Conservation (phyloP, 2,888 invertebrate species). For the Hybos culiciformis region DNA sequence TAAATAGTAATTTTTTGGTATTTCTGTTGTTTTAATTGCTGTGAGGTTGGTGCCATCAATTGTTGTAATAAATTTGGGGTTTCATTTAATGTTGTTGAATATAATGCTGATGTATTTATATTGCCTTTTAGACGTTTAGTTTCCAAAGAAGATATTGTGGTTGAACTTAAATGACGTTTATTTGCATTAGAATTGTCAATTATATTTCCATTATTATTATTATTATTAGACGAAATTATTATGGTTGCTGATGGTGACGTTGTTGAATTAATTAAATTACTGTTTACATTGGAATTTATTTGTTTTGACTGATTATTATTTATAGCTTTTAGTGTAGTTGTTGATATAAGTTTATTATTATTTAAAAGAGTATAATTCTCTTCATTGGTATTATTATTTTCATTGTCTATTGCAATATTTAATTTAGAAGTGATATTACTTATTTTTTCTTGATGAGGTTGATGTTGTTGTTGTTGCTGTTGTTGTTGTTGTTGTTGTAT, state of each 20-base stretch:
- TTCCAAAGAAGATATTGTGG: conserved; percentile 8
- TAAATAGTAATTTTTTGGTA: too few species aligned
- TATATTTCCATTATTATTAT: not conserved
- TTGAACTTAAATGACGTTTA: conserved; percentile 16
- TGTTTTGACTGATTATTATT: too few species aligned
- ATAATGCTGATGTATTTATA: conserved; percentile 4
- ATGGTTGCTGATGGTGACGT: not conserved
- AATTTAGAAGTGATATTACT: not conserved
- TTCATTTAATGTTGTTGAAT: conserved; percentile 16
- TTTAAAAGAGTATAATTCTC: conserved; percentile 8
- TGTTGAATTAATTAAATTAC: not conserved
- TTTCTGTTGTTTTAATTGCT: conserved; percentile 16
- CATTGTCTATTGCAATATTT: not conserved
- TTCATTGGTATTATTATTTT: not conserved
- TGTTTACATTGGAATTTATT: not conserved
- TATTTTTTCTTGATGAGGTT: conserved; percentile 19
- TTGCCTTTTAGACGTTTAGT: conserved; percentile 10
- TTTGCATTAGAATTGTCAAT: conserved; percentile 7
- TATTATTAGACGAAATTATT: too few species aligned
- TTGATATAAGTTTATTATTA: not conserved
- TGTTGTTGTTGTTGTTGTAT: conserved; percentile 18
- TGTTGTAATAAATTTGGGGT: conserved; percentile 44
- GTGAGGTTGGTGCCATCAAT: conserved; percentile 40
- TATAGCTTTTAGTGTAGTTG: not conserved
- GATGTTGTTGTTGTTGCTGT: conserved; percentile 21